Conservation (phyloP, 2,888 invertebrate species). For the Galeopsomyia nigrocyanea region DNA sequence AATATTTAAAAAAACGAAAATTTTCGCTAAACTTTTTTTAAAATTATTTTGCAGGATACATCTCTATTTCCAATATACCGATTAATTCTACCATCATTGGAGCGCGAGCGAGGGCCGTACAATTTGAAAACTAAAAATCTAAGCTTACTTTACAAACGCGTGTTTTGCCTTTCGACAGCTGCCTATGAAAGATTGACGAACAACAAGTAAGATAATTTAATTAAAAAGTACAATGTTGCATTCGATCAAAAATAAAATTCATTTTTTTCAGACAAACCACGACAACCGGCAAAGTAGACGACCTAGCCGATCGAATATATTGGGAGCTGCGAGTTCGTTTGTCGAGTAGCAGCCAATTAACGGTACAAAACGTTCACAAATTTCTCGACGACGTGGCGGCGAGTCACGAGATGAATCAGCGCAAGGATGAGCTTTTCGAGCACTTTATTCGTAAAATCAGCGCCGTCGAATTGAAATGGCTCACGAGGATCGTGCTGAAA, state of each 20-base stretch:
- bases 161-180: constrained; percentile 74
- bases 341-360: constrained; percentile 64
- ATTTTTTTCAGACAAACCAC: constrained; percentile 21
- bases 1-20: not conserved
- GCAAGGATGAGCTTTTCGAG: constrained; percentile 76
- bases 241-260: not conserved
- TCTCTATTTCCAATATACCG: constrained; percentile 83
- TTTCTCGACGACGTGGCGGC: constrained; percentile 82
- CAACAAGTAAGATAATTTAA: constrained; percentile 64
- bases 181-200: constrained; percentile 71
- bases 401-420: constrained; percentile 75
- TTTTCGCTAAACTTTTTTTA: not conserved
- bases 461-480: constrained; percentile 89
- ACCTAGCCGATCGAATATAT: constrained; percentile 87
- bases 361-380: constrained; percentile 80
- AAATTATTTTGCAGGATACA: constrained; percentile 66
- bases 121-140: constrained; percentile 86
- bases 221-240: constrained; percentile 10
- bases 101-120: constrained; percentile 85
- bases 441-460: constrained; percentile 76
- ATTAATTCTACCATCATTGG: constrained; percentile 83
- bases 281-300: constrained; percentile 66
- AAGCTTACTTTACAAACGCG: constrained; percentile 80
- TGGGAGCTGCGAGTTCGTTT: constrained; percentile 55
- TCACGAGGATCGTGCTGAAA: constrained; percentile 89